Evolutionary conservation across 2,888 invertebrate species (phyloP).

Genomic region (Leptinotarsa juncta): DNA sequence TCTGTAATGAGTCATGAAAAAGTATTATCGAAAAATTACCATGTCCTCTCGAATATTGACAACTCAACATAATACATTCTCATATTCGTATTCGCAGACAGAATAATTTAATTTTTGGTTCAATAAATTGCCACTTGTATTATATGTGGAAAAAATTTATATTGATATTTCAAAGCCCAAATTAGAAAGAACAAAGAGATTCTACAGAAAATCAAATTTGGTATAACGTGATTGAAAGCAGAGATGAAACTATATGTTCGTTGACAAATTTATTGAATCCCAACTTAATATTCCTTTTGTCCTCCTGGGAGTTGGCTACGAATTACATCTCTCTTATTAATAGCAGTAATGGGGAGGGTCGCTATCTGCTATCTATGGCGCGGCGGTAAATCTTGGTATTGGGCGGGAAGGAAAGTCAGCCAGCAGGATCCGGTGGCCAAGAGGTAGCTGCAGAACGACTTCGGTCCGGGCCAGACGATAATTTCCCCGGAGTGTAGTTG

Average conservation of each 20-base stretch:
- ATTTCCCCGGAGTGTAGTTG: conserved; percentile 61
- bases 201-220: neutral
- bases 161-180: no score
- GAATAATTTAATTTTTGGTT: no score
- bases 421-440: conserved; percentile 44
- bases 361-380: conserved; percentile 48
- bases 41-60: no score
- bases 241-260: conserved; percentile 3
- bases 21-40: no score
- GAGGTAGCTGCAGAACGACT: conserved; percentile 30
- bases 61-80: no score
- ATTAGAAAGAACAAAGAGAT: neutral
- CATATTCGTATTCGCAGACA: no score
- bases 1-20: no score
- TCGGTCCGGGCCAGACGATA: conserved; percentile 54
- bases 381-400: conserved; percentile 55
- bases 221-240: neutral
- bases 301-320: conserved; percentile 2
- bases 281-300: conserved; percentile 9
- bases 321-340: conserved; percentile 54
- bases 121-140: no score
- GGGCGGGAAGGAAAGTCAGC: conserved; percentile 47
- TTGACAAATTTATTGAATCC: conserved; percentile 15
- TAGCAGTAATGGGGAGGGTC: conserved; percentile 48
- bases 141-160: no score